Conservation (phyloP, 2,113 vertebrate species). For the Embiotoca jacksoni region DNA sequence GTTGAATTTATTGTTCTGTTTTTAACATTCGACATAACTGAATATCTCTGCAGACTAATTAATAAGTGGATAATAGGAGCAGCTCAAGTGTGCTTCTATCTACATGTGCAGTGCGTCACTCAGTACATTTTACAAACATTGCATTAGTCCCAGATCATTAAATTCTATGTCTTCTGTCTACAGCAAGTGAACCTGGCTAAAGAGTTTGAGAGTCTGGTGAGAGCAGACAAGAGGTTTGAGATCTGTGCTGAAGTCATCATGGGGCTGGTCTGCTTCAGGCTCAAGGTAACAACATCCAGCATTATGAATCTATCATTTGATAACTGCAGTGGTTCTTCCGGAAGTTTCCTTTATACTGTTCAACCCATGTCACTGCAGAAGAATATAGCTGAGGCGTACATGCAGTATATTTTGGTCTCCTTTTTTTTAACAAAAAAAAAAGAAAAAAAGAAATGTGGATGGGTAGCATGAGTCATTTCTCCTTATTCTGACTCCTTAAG, state of each 20-base stretch:
- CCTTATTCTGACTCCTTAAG: too few relatives aligned
- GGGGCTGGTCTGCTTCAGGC: constrained; percentile 95
- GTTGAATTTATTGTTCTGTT: not conserved
- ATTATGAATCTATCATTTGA: too few relatives aligned
- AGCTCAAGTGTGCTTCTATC: not conserved
- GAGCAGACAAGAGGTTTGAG: constrained; percentile 91
- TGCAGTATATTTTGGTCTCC: too few relatives aligned
- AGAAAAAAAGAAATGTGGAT: too few relatives aligned
- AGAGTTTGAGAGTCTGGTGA: constrained; percentile 91
- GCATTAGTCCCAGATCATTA: too few relatives aligned
- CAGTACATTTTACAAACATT: not conserved
- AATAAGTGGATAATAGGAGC: not conserved
- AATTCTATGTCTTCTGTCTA: constrained; percentile 22
- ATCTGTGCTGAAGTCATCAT: constrained; percentile 91
- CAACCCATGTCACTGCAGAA: not conserved
- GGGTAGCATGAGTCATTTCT: too few relatives aligned
- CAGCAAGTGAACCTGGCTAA: constrained; percentile 92
- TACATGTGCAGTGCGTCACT: not conserved
- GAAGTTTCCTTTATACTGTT: not conserved
- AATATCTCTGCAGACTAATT: too few relatives aligned
- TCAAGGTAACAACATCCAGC: constrained; percentile 88
- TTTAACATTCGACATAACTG: not conserved
- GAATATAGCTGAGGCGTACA: too few relatives aligned
- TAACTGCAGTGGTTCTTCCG: not conserved
- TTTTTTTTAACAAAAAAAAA: too few relatives aligned